Conservation (phyloP, 2,797 vertebrate species). For the Leptatherina wallacei region DNA sequence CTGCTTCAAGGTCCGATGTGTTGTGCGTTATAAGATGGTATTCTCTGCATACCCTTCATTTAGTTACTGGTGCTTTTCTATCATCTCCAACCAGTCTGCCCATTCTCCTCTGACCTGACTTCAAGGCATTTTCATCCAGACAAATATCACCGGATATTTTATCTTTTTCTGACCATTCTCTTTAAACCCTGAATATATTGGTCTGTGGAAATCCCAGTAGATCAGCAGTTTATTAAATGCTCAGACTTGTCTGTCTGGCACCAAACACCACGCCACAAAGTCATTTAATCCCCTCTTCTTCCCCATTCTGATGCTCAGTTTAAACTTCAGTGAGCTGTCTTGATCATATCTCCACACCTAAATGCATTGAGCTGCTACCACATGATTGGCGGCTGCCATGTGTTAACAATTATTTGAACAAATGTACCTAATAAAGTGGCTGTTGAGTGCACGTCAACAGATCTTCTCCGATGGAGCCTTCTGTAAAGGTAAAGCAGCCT, state of each 20-base stretch:
- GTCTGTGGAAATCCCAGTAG: not conserved
- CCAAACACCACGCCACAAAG: too few species aligned
- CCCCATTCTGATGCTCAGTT: not conserved
- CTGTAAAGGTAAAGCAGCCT: conserved; percentile 45
- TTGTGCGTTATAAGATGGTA: not conserved
- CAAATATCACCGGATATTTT: not conserved
- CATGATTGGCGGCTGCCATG: not conserved
- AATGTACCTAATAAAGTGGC: not conserved
- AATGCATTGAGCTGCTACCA: not conserved
- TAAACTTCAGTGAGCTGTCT: too few species aligned
- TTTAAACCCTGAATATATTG: not conserved
- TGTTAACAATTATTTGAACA: not conserved
- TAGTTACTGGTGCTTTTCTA: too few species aligned
- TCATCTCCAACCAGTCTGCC: too few species aligned
- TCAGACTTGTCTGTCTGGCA: too few species aligned
- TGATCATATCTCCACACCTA: not conserved
- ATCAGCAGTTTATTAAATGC: not conserved
- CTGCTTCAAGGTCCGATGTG: not conserved
- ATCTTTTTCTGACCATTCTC: not conserved
- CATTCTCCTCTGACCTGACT: too few species aligned
- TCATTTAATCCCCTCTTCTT: too few species aligned
- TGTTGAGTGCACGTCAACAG: not conserved
- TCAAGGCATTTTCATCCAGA: not conserved
- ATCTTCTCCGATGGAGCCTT: conserved; percentile 36
- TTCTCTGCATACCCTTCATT: too few species aligned